phyloP scores from a whole-genome alignment of 1,140 invertebrate species.

The Amphibalanus amphitrite region DNA sequence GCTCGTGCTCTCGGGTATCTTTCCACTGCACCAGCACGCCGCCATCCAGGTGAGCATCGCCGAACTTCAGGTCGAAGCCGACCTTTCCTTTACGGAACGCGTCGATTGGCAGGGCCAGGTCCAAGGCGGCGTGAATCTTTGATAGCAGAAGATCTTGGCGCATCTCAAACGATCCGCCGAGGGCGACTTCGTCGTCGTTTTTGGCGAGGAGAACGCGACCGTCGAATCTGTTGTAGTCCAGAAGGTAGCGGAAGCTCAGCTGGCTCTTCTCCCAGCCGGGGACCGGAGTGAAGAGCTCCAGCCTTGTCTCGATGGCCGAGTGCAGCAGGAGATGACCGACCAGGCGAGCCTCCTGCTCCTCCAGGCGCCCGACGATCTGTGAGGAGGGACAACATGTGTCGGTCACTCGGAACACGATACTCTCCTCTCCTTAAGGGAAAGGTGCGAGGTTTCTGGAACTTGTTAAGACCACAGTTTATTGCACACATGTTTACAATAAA shows the following conservation, averaged over 20 bases:
- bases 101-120: background rate
- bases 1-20: background rate
- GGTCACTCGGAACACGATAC: too few species aligned
- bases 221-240: slow-evolving; percentile 8
- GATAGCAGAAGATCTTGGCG: background rate
- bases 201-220: slow-evolving; percentile 5
- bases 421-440: too few species aligned
- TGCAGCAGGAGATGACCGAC: slow-evolving; percentile 16
- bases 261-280: slow-evolving; percentile 14
- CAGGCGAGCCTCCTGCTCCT: background rate
- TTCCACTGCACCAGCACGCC: background rate
- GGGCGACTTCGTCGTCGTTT: slow-evolving; percentile 10
- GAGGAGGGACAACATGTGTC: background rate
- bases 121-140: background rate
- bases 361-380: background rate
- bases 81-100: background rate
- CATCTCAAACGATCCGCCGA: background rate
- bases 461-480: too few species aligned
- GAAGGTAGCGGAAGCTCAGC: slow-evolving; percentile 4
- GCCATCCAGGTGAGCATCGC: background rate
- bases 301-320: background rate
- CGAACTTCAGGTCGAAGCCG: background rate
- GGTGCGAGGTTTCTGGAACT: too few species aligned
- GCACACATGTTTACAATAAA: too few species aligned
- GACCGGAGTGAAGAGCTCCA: slow-evolving; percentile 5